Conservation (phyloP, 2,113 vertebrate species). For the Edolisoma coerulescens region DNA sequence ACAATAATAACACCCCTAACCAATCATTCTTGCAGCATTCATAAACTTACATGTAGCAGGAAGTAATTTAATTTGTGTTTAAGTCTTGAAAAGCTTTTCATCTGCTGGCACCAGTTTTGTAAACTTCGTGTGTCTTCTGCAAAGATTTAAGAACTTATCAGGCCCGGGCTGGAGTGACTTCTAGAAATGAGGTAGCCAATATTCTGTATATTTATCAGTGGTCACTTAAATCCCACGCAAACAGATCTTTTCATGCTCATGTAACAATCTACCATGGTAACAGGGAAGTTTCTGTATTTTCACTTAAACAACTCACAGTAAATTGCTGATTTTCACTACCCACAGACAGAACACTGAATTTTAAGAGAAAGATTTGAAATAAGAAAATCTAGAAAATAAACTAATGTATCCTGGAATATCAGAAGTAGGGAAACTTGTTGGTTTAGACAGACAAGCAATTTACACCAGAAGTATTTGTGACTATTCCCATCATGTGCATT, state of each 20-base stretch:
- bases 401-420: background rate
- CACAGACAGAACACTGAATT: background rate
- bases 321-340: background rate
- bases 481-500: background rate
- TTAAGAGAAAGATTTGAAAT: background rate
- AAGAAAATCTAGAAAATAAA: background rate
- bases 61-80: background rate
- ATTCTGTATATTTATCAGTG: background rate
- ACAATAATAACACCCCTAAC: background rate
- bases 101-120: background rate
- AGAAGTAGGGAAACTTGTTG: background rate
- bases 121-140: background rate
- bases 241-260: background rate
- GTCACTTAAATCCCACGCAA: background rate
- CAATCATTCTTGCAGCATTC: background rate
- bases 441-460: background rate
- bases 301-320: background rate
- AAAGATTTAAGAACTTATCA: background rate
- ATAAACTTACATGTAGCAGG: background rate
- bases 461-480: background rate
- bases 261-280: background rate
- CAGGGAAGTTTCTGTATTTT: background rate
- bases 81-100: background rate
- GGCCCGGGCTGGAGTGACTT: background rate
- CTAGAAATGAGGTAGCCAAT: background rate